These are phyloP conservation scores for Schizopygopsis pylzovi DNA, from an alignment of 2,797 vertebrate genomes.

Conservation along the genomic window DNA sequence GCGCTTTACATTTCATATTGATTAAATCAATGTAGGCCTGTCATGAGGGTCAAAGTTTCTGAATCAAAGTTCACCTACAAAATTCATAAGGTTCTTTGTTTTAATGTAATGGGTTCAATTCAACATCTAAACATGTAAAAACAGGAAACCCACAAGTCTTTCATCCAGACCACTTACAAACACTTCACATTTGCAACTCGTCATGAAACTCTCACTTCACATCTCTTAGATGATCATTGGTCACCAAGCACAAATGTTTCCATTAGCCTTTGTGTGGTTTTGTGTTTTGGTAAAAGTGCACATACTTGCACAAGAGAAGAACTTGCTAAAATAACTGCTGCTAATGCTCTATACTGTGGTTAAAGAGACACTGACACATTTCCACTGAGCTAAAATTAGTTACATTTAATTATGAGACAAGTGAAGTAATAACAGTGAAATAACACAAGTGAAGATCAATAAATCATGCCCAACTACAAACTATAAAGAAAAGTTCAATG, in stretches of 20 bases:
- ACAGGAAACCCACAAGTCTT: conserved; percentile 11
- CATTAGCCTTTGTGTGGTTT: not conserved
- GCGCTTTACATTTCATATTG: not conserved
- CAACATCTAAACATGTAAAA: not conserved
- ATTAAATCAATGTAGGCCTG: not conserved
- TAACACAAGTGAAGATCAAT: no score
- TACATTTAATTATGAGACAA: no score
- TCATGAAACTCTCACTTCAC: not conserved
- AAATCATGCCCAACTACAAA: not conserved
- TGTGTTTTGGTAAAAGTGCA: not conserved
- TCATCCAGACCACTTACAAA: not conserved
- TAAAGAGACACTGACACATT: no score
- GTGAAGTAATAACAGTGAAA: no score
- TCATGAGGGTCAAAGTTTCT: not conserved
- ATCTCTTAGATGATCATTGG: not conserved
- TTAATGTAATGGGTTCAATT: not conserved
- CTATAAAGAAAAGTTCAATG: not conserved
- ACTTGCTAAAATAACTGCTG: not conserved
- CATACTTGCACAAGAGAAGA: not conserved
- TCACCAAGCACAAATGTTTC: conserved; percentile 6
- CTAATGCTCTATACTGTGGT: not conserved
- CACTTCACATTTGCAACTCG: not conserved
- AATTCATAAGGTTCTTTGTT: not conserved
- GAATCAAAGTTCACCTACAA: not conserved
- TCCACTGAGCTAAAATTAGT: no score